Conservation (phyloP, 1,140 invertebrate genomes). For the Sycophaga agraensis region DNA sequence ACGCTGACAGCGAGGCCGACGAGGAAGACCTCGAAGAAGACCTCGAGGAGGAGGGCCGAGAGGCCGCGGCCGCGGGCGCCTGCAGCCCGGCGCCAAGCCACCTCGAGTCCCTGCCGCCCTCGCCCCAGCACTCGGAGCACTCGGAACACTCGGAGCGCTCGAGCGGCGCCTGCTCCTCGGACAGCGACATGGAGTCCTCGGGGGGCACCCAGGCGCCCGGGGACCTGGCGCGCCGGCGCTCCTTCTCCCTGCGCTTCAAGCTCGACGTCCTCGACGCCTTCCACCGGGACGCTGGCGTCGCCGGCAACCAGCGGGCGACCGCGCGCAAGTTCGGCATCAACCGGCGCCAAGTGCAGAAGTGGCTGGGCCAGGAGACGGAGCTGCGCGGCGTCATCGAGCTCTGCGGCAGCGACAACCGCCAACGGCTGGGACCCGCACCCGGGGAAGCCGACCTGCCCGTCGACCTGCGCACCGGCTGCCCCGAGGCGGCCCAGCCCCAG, state of each 20-base stretch:
- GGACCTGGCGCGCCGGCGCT: conserved; percentile 52
- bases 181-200: conserved; percentile 45
- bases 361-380: conserved; percentile 61
- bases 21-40: too few species aligned
- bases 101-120: conserved; percentile 39
- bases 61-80: neutral
- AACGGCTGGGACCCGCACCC: conserved; percentile 41
- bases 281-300: conserved; percentile 56
- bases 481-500: conserved; percentile 32
- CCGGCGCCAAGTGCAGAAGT: conserved; percentile 67
- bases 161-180: conserved; percentile 36
- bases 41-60: conserved; percentile 3
- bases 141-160: conserved; percentile 34
- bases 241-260: conserved; percentile 60
- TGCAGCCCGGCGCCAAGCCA: conserved; percentile 1
- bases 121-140: conserved; percentile 39
- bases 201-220: neutral
- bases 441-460: conserved; percentile 51
- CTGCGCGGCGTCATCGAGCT: conserved; percentile 52
- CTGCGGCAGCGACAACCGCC: conserved; percentile 44
- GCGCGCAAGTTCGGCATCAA: conserved; percentile 66
- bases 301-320: conserved; percentile 65
- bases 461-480: conserved; percentile 49
- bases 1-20: too few species aligned
- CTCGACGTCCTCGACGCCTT: conserved; percentile 60